Evolutionary conservation across 2,113 vertebrate genomes (phyloP).

Genomic region (Corythornis cristatus): DNA sequence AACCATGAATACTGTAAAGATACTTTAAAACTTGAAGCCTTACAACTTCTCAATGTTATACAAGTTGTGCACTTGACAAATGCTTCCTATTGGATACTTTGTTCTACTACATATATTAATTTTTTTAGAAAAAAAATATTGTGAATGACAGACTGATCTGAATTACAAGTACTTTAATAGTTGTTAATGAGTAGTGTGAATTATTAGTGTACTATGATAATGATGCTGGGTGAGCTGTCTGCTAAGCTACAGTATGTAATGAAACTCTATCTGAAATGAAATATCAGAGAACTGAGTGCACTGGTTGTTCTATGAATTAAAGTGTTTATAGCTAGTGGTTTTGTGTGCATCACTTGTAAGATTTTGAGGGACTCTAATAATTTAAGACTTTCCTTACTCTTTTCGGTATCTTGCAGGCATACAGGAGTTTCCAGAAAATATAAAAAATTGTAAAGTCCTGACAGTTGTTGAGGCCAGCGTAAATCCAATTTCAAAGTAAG

Average conservation of each 20-base stretch:
- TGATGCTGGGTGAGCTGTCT: neutral
- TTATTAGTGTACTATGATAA: neutral
- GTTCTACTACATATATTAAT: neutral
- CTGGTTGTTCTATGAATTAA: neutral
- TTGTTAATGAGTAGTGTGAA: neutral
- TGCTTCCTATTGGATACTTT: neutral
- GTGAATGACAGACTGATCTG: neutral
- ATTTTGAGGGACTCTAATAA: neutral
- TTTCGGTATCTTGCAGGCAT: constrained; percentile 84
- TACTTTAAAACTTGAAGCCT: neutral
- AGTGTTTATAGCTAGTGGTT: neutral
- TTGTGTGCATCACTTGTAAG: neutral
- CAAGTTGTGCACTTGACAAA: neutral
- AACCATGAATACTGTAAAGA: neutral
- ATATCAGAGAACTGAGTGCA: neutral
- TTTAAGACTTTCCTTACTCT: neutral
- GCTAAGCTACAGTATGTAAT: neutral
- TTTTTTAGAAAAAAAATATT: neutral
- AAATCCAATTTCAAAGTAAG: constrained; percentile 99
- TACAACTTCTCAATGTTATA: neutral
- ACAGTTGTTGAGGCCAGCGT: constrained; percentile 95
- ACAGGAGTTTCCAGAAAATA: constrained; percentile 99
- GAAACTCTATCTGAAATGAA: neutral
- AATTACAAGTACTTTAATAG: neutral
- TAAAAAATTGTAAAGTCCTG: constrained; percentile 97